Base-by-base conservation (phyloP, 2,888 invertebrate genomes). In the Drosophila kuntzei region DNA sequence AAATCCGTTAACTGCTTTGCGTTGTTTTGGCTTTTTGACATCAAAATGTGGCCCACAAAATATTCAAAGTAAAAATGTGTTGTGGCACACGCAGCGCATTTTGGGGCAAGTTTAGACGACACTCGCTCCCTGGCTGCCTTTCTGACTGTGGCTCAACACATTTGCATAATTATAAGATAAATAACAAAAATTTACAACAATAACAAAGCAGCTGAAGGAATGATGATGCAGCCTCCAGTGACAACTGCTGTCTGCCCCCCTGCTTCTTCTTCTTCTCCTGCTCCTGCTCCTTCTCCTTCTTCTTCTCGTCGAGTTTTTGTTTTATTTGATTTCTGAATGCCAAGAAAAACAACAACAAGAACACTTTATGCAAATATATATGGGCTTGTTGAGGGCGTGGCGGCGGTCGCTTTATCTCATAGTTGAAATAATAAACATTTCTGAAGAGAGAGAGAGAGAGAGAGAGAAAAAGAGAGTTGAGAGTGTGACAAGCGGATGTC, bases 161-260 rank as follows among this genome's bases (percentile, higher is more conserved):
- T 86, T 86, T 88, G 64, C 86, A 86, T 86, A 86, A 86, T 86
- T 86, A 86, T 81, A 86, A 86, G 86, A 88, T 86, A 86, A 86
- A 86, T 84, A 86, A 86, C 76, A 72, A 83, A 86, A 83, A 76
- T 79, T 66, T 75, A 71, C 80, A 83, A 80, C 79, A 86, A 81
- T 62, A 86, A 85, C 68, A 80, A 39, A 43, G 12, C 47, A 18
- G 34, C 29, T 37, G 41, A 36, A 14, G 47, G 47, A 59, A 47
- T 55, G 73, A 64, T 65, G 76, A 37, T 12, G 57, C 67, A 58
- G 66, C 18, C 34, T 41, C 44, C 57, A 57, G 59, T 71, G 44
- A 64, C 46, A 43, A 44, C 41, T 46, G 25, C n/a, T 34, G 37
- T 46, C 60, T 9, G 20, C 61, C 36, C 32, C 9, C 6, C 12